Evolutionary conservation across 2,888 invertebrate genomes (phyloP), one percentile per base, ranked within the genome.

Genomic region (Resseliella maxima): DNA sequence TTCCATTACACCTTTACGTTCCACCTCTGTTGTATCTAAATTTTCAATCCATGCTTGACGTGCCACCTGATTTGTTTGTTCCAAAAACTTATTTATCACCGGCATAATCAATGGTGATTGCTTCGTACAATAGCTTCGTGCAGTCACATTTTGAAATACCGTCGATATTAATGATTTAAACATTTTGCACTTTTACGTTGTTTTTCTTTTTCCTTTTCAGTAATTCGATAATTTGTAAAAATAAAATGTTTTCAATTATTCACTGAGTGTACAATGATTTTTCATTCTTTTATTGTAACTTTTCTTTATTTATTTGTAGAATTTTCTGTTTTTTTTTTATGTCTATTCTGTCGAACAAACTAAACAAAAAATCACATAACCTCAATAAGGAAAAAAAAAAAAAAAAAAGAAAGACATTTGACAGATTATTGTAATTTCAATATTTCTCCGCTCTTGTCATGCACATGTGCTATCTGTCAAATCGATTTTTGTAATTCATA

Each of bases 11-110:
- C 96, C 97, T n/a, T 97, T 89, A 90, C 96, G 96, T 87, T 94
- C 93, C 89, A 95, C 95, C 88, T 94, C 93, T 27, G 95, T 91
- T 0, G 95, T 94, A 89, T 96, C 95, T 64, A 96, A 90, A 91
- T 95, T 97, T 90, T 97, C 97, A 72, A 98, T 92, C 97, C 97
- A 98, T 85, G 95, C 95, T 91, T 97, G 95, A 15, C 96, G 92
- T 0, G 94, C 93, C 38, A 83, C 36, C n/a, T 83, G 83, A 38
- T 89, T 93, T 93, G 36, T 92, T 91, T 88, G 93, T 94, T 87
- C 91, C 91, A 0, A 93, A 92, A 59, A 85, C 18, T 59, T 86
- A n/a, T 46, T 59, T 36, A 27, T 24, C 59, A 59, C 54, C 38
- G 86, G 50, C 24, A 86, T 0, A 12, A 86, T 35, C 50, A 31